phyloP scores from a whole-genome alignment of 2,888 invertebrate genomes.

The Hipparchia semele region DNA sequence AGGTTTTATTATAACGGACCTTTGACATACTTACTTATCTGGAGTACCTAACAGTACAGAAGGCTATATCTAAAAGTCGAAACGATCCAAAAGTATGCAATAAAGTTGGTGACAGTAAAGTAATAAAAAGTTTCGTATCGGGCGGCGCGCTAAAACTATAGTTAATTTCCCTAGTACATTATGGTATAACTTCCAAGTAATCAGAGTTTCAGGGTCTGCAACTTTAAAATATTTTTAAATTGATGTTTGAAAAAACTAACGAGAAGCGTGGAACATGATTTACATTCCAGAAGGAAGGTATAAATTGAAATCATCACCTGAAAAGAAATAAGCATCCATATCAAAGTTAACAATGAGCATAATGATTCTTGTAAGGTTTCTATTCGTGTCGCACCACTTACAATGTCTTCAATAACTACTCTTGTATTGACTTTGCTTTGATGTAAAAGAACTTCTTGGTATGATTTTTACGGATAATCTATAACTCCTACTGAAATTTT shows the following conservation, averaged over 20 bases:
- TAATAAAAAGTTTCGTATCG: background rate
- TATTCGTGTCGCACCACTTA: background rate
- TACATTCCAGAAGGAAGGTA: background rate
- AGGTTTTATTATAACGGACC: slow-evolving; percentile 49
- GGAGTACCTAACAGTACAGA: slow-evolving; percentile 17
- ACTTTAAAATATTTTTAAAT: background rate
- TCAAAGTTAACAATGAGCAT: background rate
- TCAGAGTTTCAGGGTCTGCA: background rate
- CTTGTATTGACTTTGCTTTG: background rate
- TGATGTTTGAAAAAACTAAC: background rate
- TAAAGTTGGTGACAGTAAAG: background rate
- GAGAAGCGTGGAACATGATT: background rate
- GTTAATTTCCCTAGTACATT: background rate
- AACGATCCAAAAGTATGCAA: slow-evolving; percentile 16
- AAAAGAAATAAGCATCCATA: background rate
- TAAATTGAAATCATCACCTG: background rate
- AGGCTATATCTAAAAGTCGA: slow-evolving; percentile 33
- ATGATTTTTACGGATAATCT: too few species aligned
- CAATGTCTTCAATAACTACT: background rate
- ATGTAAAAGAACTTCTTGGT: background rate
- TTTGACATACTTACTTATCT: slow-evolving; percentile 37
- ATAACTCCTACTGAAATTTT: too few species aligned
- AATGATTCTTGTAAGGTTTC: background rate
- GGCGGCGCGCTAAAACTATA: slow-evolving; percentile 9
- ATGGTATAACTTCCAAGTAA: background rate